A percentile compares a stretch with the other conserved stretches of the same genome.
phyloP scores from a whole-genome alignment of 2,113 vertebrate species.

The Takifugu bimaculatus region DNA sequence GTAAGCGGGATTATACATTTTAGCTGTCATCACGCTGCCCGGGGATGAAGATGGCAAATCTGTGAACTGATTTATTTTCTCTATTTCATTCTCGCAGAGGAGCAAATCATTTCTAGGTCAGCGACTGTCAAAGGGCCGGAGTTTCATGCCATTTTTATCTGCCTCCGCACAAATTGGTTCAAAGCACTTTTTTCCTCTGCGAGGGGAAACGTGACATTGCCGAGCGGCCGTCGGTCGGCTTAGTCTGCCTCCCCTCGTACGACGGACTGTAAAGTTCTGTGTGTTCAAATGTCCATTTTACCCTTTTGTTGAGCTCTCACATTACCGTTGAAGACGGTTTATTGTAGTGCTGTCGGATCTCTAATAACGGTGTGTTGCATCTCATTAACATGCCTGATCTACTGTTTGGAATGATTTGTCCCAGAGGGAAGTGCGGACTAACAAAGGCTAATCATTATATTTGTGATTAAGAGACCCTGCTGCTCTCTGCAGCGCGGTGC shows the following conservation, averaged over 20 bases:
- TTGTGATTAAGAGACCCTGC: constrained; percentile 18
- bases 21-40: constrained; percentile 19
- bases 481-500: constrained; percentile 9
- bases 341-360: constrained; percentile 18
- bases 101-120: constrained; percentile 70
- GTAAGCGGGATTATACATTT: constrained; percentile 40
- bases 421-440: background rate
- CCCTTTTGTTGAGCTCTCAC: background rate
- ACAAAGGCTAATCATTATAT: constrained; percentile 23
- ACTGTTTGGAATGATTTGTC: constrained; percentile 5
- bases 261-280: background rate
- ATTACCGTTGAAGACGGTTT: background rate
- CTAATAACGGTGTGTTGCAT: constrained; percentile 10
- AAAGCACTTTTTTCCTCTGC: constrained; percentile 48
- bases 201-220: constrained; percentile 33
- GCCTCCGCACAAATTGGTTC: constrained; percentile 57
- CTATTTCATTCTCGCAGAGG: constrained; percentile 41
- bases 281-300: constrained; percentile 5
- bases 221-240: constrained; percentile 13
- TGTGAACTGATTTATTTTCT: constrained; percentile 41
- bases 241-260: background rate
- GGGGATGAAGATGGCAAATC: constrained; percentile 24
- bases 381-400: constrained; percentile 12
- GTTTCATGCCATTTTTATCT: constrained; percentile 64
- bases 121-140: constrained; percentile 59